Conservation (phyloP, 2,888 invertebrate genomes). For the Aspidiotus destructor region DNA sequence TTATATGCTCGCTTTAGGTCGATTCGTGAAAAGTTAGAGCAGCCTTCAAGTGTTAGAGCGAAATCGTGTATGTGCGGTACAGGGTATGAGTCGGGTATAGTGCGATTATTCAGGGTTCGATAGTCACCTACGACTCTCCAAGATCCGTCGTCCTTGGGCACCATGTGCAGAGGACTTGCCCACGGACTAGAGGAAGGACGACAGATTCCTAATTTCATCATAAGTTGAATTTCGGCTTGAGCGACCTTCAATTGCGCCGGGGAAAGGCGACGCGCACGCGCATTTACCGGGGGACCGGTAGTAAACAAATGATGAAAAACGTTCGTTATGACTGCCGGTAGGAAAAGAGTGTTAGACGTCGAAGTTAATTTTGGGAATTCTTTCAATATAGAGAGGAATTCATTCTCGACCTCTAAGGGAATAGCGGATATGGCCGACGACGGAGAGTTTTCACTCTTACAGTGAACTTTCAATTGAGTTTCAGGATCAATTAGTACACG, state of each 20-base stretch:
- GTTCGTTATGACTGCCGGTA: conserved; percentile 6
- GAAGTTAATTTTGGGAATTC: conserved; percentile 19
- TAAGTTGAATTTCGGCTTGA: conserved; percentile 38
- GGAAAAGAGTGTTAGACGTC: conserved; percentile 25
- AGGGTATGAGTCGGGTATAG: conserved; percentile 41
- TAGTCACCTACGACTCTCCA: conserved; percentile 42
- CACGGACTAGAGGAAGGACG: conserved; percentile 40
- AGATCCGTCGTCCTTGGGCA: conserved; percentile 37
- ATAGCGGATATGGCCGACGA: not conserved
- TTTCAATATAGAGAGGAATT: not conserved
- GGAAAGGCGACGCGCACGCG: conserved; percentile 38
- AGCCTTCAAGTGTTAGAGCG: conserved; percentile 36
- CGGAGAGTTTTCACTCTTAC: not conserved
- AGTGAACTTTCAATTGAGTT: conserved; percentile 15
- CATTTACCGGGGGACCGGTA: conserved; percentile 39
- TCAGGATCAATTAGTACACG: conserved; percentile 24
- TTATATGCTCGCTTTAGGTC: conserved; percentile 41
- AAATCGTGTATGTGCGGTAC: too few relatives aligned
- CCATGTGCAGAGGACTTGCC: too few relatives aligned
- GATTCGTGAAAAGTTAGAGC: conserved; percentile 39
- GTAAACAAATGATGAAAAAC: conserved; percentile 38
- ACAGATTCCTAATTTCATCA: conserved; percentile 38
- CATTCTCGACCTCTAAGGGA: not conserved
- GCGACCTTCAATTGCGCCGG: conserved; percentile 38
- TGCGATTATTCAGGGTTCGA: conserved; percentile 40